These are phyloP conservation scores for Philereme transversata DNA, from an alignment of 2,888 invertebrate genomes.

Conservation along the genomic window DNA sequence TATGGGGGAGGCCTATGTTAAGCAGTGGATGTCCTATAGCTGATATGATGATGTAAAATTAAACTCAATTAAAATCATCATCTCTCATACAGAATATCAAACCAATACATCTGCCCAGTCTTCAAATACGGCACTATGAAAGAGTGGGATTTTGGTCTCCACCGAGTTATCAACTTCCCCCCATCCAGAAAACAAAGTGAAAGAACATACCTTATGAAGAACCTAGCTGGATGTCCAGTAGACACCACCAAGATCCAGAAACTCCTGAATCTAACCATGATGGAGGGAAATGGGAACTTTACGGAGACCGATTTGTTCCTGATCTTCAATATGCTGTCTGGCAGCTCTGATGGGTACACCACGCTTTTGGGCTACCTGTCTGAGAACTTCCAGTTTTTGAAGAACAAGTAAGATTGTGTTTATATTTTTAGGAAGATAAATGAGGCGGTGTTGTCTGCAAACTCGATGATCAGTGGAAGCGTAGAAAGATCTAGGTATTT, in stretches of 20 bases:
- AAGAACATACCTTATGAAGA: slow-evolving; percentile 90
- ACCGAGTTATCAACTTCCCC: slow-evolving; percentile 90
- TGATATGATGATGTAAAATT: not conserved
- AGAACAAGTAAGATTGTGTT: slow-evolving; percentile 81
- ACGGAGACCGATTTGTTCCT: slow-evolving; percentile 90
- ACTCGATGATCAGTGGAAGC: no score
- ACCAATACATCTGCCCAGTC: slow-evolving; percentile 91
- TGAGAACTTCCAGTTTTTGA: slow-evolving; percentile 88
- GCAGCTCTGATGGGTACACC: slow-evolving; percentile 88
- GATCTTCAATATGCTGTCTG: slow-evolving; percentile 89
- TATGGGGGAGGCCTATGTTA: no score
- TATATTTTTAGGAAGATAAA: not conserved
- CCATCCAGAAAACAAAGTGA: slow-evolving; percentile 88
- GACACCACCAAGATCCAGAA: slow-evolving; percentile 87
- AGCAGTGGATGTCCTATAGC: no score
- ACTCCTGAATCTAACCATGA: slow-evolving; percentile 86
- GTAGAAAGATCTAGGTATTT: no score
- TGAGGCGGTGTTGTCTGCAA: no score
- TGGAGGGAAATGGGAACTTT: slow-evolving; percentile 88
- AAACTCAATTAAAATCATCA: no score
- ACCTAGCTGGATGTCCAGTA: slow-evolving; percentile 91
- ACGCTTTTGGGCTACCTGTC: slow-evolving; percentile 88
- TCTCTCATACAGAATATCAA: slow-evolving; percentile 85
- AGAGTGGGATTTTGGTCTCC: slow-evolving; percentile 93
- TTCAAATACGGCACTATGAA: slow-evolving; percentile 91